These are phyloP conservation scores for Todiramphus saurophagus DNA, from an alignment of 2,113 vertebrate genomes.

Conservation along the genomic window DNA sequence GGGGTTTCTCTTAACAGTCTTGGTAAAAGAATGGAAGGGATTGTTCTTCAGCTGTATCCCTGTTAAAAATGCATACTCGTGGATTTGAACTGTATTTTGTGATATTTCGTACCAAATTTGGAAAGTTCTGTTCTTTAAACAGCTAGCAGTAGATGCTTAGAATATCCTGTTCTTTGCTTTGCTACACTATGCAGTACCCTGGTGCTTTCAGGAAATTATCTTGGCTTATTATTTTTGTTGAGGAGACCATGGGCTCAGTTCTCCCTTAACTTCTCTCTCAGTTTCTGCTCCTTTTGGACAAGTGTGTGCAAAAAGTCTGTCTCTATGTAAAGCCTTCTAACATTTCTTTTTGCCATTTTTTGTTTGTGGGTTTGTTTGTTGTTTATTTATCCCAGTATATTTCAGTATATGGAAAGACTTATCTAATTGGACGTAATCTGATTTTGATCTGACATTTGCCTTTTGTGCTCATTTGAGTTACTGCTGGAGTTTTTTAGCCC, in stretches of 20 bases:
- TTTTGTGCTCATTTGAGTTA: background rate
- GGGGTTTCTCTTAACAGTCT: background rate
- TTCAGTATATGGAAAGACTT: background rate
- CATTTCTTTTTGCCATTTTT: background rate
- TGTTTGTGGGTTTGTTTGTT: background rate
- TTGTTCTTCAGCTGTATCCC: background rate
- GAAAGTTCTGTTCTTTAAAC: background rate
- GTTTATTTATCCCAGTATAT: background rate
- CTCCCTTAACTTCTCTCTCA: background rate
- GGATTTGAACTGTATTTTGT: background rate
- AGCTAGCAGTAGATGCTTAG: background rate
- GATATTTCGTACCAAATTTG: background rate
- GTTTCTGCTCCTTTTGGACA: background rate
- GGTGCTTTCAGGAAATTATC: background rate
- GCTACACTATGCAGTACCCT: background rate
- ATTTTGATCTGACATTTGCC: background rate
- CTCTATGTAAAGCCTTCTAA: background rate
- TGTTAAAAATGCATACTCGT: background rate
- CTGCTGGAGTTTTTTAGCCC: background rate
- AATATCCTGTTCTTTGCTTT: background rate
- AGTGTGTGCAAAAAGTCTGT: too few relatives aligned
- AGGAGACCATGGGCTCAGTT: background rate
- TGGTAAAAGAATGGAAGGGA: background rate
- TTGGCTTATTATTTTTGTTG: background rate
- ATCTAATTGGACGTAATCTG: background rate